phyloP scores from a whole-genome alignment of 2,888 invertebrate species.

The Hirtodrosophila cameraria region DNA sequence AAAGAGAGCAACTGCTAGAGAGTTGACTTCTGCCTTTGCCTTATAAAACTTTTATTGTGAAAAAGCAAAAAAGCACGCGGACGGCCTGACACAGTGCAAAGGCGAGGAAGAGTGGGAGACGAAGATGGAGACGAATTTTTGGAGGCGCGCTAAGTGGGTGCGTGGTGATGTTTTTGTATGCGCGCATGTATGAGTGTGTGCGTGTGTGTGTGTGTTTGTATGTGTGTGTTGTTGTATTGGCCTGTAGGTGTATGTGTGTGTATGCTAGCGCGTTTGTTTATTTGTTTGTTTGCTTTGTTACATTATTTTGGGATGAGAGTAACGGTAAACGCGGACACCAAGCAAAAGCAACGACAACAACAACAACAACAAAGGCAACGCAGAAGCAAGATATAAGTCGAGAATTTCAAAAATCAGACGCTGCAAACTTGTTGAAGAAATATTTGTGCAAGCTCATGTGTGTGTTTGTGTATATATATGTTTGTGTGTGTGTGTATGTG shows the following conservation, averaged over 20 bases:
- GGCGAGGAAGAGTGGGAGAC: not conserved
- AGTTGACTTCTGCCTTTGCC: conserved; percentile 32
- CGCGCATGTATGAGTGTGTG: conserved; percentile 1
- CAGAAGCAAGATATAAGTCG: conserved; percentile 55
- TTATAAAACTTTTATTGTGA: conserved; percentile 62
- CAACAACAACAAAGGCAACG: not conserved
- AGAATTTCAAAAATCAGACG: conserved; percentile 73
- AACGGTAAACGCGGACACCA: conserved; percentile 25
- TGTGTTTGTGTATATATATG: not conserved
- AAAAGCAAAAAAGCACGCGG: conserved; percentile 62
- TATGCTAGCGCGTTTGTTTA: conserved; percentile 40
- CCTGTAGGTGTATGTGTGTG: conserved; percentile 3
- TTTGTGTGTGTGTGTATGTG: not conserved
- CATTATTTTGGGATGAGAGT: conserved; percentile 33
- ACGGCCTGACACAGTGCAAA: conserved; percentile 19
- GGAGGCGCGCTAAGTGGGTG: conserved; percentile 49
- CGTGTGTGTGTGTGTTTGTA: conserved; percentile 23
- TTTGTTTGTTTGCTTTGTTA: conserved; percentile 72
- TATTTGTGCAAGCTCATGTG: conserved; percentile 47
- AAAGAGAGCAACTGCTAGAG: conserved; percentile 30
- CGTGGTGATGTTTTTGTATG: conserved; percentile 24
- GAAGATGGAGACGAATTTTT: conserved; percentile 4
- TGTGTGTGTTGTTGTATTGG: conserved; percentile 13
- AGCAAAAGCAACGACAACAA: conserved; percentile 11
- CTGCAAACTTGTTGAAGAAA: conserved; percentile 76